These are phyloP conservation scores for Cladorhizidae sp. DNA, from an alignment of 37 sponge, comb jelly and placozoan genomes.

Conservation along the genomic window DNA sequence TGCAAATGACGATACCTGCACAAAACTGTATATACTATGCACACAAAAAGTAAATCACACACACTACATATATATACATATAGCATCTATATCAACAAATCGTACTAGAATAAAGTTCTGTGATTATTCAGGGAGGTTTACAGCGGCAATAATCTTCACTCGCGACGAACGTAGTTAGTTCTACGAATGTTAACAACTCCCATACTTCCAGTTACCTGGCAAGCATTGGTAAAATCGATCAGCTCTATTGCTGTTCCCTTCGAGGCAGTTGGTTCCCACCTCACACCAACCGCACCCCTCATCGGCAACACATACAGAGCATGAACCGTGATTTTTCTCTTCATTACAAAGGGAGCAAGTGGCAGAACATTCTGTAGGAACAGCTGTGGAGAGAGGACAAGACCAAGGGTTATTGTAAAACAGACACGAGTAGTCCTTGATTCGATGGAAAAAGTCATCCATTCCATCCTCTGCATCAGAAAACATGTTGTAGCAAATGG, in stretches of 20 bases:
- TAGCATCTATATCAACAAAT: too few species aligned
- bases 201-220: constrained; percentile 55
- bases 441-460: constrained; percentile 43
- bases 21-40: too few species aligned
- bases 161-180: too few species aligned
- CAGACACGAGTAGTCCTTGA: constrained; percentile 60
- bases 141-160: too few species aligned
- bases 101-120: too few species aligned
- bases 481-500: constrained; percentile 70
- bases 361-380: constrained; percentile 53
- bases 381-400: constrained; percentile 64
- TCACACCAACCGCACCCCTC: constrained; percentile 74
- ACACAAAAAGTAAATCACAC: too few species aligned
- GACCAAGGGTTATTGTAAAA: constrained; percentile 85
- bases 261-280: constrained; percentile 69
- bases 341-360: constrained; percentile 69
- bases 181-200: background rate
- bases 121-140: too few species aligned
- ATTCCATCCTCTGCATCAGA: constrained; percentile 46
- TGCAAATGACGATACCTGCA: too few species aligned
- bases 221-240: constrained; percentile 41
- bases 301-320: constrained; percentile 38
- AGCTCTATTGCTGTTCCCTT: constrained; percentile 42
- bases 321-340: constrained; percentile 42
- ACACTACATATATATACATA: too few species aligned